A percentile compares a stretch with the other conserved stretches of the same genome.
These are phyloP conservation scores for Leistus spinibarbis DNA, from an alignment of 2,888 invertebrate genomes.

Conservation along the genomic window DNA sequence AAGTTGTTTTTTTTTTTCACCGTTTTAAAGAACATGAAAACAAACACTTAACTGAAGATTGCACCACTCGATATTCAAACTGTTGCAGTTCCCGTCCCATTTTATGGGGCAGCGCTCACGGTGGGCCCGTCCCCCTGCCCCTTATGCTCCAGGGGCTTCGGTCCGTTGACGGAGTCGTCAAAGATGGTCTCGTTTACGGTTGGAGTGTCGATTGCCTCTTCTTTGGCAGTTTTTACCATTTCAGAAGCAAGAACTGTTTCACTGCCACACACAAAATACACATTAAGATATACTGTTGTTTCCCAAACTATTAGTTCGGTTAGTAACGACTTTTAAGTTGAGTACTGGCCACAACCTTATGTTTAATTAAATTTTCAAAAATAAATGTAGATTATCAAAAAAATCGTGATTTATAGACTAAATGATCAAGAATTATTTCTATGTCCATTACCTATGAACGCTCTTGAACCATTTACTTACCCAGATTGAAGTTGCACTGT, in stretches of 20 bases:
- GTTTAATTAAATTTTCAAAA: too few species aligned
- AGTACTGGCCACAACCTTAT: too few species aligned
- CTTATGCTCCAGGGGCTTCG: constrained; percentile 49
- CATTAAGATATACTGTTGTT: background rate
- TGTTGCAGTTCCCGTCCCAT: constrained; percentile 1
- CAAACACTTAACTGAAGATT: background rate
- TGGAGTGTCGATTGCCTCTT: constrained; percentile 43
- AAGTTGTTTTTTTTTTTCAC: background rate
- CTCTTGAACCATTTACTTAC: constrained; percentile 46
- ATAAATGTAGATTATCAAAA: too few species aligned
- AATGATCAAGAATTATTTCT: too few species aligned
- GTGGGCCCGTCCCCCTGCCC: constrained; percentile 56
- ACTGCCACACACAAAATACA: background rate
- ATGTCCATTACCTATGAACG: background rate
- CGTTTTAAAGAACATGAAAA: background rate
- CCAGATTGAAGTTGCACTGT: constrained; percentile 54
- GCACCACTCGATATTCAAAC: background rate
- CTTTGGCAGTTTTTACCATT: constrained; percentile 47
- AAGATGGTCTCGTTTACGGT: constrained; percentile 38
- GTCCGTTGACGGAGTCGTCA: constrained; percentile 50
- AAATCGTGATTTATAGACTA: too few species aligned
- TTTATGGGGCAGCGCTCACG: constrained; percentile 42
- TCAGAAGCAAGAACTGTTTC: constrained; percentile 52
- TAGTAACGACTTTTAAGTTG: too few species aligned
- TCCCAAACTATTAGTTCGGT: too few species aligned